Conservation (phyloP, 2,888 invertebrate species). For the Drosophila glabriapex region DNA sequence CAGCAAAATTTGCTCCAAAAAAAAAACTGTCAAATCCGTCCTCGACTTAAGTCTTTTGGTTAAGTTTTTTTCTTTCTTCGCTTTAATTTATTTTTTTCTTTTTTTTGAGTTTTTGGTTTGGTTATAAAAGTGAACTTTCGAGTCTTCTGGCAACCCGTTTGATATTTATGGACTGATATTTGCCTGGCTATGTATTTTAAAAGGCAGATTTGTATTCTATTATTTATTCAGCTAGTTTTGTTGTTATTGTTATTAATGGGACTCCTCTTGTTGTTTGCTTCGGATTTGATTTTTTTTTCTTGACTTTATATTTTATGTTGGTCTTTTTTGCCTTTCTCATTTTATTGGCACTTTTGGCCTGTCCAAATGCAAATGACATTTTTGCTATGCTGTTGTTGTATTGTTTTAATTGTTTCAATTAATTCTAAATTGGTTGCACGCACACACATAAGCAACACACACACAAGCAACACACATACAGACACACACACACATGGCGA, state of each 20-base stretch:
- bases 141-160: conserved; percentile 72
- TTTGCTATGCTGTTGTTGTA: conserved; percentile 17
- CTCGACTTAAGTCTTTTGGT: conserved; percentile 16
- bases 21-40: conserved; percentile 14
- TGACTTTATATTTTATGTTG: conserved; percentile 44
- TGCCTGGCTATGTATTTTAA: conserved; percentile 45
- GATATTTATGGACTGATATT: conserved; percentile 73
- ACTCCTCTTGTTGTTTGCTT: conserved; percentile 33
- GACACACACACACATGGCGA: conserved; percentile 7
- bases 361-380: conserved; percentile 48
- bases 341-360: conserved; percentile 45
- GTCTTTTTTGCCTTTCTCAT: conserved; percentile 69
- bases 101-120: conserved; percentile 14
- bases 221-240: conserved; percentile 67
- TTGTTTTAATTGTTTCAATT: conserved; percentile 65
- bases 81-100: conserved; percentile 20
- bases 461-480: background rate
- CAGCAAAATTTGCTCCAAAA: conserved; percentile 6
- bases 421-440: conserved; percentile 61
- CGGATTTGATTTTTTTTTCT: conserved; percentile 41
- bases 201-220: conserved; percentile 60
- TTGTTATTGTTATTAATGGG: conserved; percentile 63
- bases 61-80: conserved; percentile 29
- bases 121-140: conserved; percentile 75
- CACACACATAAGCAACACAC: conserved; percentile 14